Base-by-base conservation (phyloP, 2,888 invertebrate genomes). In the Hemicrepidius hirtus region DNA sequence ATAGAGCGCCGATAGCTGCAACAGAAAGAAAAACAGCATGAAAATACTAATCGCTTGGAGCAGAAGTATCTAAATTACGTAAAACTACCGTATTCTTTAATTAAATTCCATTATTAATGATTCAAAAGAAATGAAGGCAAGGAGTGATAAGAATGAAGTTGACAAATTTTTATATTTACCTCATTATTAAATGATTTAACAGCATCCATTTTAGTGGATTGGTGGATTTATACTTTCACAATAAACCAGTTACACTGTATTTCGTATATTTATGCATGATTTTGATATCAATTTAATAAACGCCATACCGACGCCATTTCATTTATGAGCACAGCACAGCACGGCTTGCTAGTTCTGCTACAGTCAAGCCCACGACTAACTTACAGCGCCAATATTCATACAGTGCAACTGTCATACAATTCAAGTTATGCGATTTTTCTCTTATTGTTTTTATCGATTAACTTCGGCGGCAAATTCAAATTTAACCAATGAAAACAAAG, bases 1-100 rank as follows among this genome's bases (percentile, higher is more conserved):
- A 88, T 97, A 97, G 86, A 99, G 91, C 85, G 97, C 95, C 81
- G 97, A 96, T 79, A 99, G 93, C 99, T 99, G 90, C 76, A 74
- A 74, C 18, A 41, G 3, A n/a, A 41, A 13, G 24, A 50, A 46
- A 9, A 41, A 5, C 6, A 1, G 44, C 35, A 12, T 35, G 63
- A n/a, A 35, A 53, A 55, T 32, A 64, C 63, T 16, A 50, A 50
- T 3, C 1, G 32, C 1, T 9, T 32, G 9, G 7, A 9, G 9
- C 10, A 49, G 1, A 9, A 24, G 46, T 28, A 10, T 28, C 3
- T 2, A 13, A 37, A 44, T 16, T 44, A 12, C 1, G 5, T 13
- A 44, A 7, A n/a, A n/a, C n/a, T n/a, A n/a, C n/a, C n/a, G n/a
- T n/a, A n/a, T n/a, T n/a, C n/a, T n/a, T n/a, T n/a, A n/a, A n/a